Base-by-base conservation (phyloP, 2,113 vertebrate genomes). In the Anguilla rostrata region DNA sequence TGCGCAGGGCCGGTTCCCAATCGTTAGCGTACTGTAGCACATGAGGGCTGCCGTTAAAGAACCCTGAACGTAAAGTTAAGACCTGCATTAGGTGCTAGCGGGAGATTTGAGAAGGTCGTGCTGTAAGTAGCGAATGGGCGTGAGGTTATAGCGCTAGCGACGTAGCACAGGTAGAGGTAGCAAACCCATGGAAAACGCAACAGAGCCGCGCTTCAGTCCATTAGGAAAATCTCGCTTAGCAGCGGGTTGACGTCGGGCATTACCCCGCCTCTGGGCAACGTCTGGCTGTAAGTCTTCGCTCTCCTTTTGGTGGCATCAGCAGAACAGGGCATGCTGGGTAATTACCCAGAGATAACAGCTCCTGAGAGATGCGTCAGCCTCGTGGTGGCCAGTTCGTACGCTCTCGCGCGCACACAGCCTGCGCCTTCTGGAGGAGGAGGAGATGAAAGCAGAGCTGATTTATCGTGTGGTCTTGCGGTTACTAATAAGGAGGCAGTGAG, bases 241-340 rank as follows among this genome's bases (percentile, higher is more conserved):
- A 87, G 89, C 90, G 92, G 90, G 90, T 92, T 92, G 93, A 92
- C 95, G 93, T 94, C 92, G 91, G 93, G 91, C 84, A 82, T 91
- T 92, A 94, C 95, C 91, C 92, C 92, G 88, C 88, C 87, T 91
- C 89, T 92, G 91, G 88, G 91, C 92, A 89, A 87, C 90, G 91
- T 93, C 91, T 90, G 94, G 20, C 1, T 75, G n/a, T 26, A 75
- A 75, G 71, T 89, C 91, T 89, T 82, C 75, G 79, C 87, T 89
- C 53, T 87, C 83, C 82, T 83, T 87, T 87, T 85, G 88, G 88
- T 89, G 88, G 92, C 87, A 90, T 89, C 83, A 86, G 88, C 87
- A 66, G 39, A 78, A 86, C 87, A 26, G 88, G 39, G 60, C 78
- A 57, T 49, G 71, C 71, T 34, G 71, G 71, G 71, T 81, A 81